Evolutionary conservation across 2,113 vertebrate genomes (phyloP).

Genomic region (Morone saxatilis): DNA sequence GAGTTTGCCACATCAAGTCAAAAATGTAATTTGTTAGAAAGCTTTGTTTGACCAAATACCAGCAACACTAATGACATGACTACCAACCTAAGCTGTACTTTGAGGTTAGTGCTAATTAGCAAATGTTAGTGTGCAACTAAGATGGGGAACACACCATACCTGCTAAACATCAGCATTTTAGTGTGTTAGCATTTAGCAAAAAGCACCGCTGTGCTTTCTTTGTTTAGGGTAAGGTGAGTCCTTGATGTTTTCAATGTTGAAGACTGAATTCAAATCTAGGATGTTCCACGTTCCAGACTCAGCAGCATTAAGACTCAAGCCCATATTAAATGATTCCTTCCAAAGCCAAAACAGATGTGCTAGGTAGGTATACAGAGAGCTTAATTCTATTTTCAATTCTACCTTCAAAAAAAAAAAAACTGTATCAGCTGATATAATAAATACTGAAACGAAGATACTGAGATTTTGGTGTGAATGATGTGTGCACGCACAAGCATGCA

Average conservation of each 20-base stretch:
- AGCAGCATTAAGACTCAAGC: not conserved
- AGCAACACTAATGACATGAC: not conserved
- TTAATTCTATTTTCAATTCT: no score
- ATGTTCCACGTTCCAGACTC: not conserved
- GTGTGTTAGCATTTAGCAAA: no score
- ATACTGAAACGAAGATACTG: not conserved
- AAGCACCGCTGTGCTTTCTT: not conserved
- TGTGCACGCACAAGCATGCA: not conserved
- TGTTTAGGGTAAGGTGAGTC: not conserved
- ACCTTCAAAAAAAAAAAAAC: not conserved
- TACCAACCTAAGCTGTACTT: not conserved
- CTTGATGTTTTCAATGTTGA: not conserved
- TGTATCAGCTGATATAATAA: not conserved
- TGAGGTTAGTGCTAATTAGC: not conserved
- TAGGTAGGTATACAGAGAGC: not conserved
- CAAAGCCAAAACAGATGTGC: not conserved
- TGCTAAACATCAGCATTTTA: not conserved
- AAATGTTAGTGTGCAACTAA: not conserved
- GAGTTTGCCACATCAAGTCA: not conserved
- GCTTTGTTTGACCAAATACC: no score
- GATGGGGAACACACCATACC: not conserved
- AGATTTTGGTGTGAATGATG: not conserved
- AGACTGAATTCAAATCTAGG: not conserved
- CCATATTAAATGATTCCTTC: not conserved
- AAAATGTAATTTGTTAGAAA: no score